Evolutionary conservation across 2,113 vertebrate species (phyloP), one percentile per base, ranked within the genome.

Genomic region (Nerophis ophidion): DNA sequence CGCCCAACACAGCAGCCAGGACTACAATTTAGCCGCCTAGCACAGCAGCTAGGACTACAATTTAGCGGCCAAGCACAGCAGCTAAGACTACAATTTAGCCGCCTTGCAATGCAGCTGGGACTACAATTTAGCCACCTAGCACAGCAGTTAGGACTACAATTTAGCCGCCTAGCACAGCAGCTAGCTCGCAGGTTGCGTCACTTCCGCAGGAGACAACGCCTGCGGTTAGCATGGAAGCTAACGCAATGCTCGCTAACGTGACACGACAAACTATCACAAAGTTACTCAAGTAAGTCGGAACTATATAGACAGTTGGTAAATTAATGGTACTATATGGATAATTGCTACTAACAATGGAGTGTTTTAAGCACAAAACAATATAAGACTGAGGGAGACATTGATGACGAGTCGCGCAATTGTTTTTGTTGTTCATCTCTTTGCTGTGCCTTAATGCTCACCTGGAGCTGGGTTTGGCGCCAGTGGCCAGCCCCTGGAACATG

Each of bases 401-500:
- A 26, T 26, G 26, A 26, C 26, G 26, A 26, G 26, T 26, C 1
- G 11, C 9, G 7, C 48, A 49, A 10, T 10, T n/a, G 48, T 51
- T 51, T 51, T 6, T 3, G 2, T 5, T 51, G 33, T 17, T 17
- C 2, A 26, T 26, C 26, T 19, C 49, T 26, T 26, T 7, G 26
- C 49, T 4, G 11, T 11, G 8, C 16, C 9, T 48, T 33, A 26
- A 19, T 33, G 2, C 9, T 79, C 68, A 96, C 95, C 96, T 93
- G 55, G 93, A 94, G 57, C 90, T 92, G 0, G 91, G 74, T 71
- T 92, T 93, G 1, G 75, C 40, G 5, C 76, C 82, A 4, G 44
- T 55, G 3, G 92, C 92, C 15, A 92, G 58, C 0, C 81, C 89
- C 66, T 89, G 93, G 61, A 93, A 98, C 90, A 92, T 95, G 84